Conservation (phyloP, 1,140 invertebrate species). For the Drosophila lacertosa region DNA sequence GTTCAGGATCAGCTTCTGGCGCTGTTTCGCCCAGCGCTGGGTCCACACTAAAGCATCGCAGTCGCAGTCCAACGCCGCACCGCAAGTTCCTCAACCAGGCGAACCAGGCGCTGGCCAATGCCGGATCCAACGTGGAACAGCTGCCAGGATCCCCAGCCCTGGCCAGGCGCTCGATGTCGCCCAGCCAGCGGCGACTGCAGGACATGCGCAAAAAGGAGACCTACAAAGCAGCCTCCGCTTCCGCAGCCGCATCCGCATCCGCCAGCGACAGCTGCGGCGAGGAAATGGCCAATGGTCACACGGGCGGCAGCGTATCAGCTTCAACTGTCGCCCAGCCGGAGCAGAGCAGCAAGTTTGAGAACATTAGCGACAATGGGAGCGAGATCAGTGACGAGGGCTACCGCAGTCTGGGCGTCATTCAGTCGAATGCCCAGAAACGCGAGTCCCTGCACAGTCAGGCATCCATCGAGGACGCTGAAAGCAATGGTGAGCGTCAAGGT, state of each 20-base stretch:
- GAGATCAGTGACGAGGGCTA: slow-evolving; percentile 95
- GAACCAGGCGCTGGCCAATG: slow-evolving; percentile 24
- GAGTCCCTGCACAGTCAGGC: slow-evolving; percentile 88
- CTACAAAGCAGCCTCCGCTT: slow-evolving; percentile 47
- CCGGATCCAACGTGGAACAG: slow-evolving; percentile 5
- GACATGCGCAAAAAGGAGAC: slow-evolving; percentile 81
- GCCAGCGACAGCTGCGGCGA: background rate
- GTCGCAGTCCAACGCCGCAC: slow-evolving; percentile 85
- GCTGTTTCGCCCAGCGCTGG: slow-evolving; percentile 27
- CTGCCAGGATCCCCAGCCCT: slow-evolving; percentile 50
- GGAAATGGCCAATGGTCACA: slow-evolving; percentile 33
- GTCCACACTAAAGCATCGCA: slow-evolving; percentile 83
- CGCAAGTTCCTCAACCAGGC: slow-evolving; percentile 73
- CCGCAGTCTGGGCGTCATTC: slow-evolving; percentile 90
- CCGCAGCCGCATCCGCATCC: background rate
- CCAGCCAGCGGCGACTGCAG: slow-evolving; percentile 79
- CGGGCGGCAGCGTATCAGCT: background rate
- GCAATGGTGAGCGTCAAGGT: slow-evolving; percentile 86
- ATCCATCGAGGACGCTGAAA: slow-evolving; percentile 88
- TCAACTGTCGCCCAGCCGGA: slow-evolving; percentile 35
- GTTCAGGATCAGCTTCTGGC: background rate
- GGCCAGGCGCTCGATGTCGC: slow-evolving; percentile 82
- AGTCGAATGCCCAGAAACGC: slow-evolving; percentile 86
- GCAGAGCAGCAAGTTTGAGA: slow-evolving; percentile 84
- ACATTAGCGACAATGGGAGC: slow-evolving; percentile 92